Evolutionary conservation across 2,797 vertebrate genomes (phyloP).

Genomic region (Characodon lateralis): DNA sequence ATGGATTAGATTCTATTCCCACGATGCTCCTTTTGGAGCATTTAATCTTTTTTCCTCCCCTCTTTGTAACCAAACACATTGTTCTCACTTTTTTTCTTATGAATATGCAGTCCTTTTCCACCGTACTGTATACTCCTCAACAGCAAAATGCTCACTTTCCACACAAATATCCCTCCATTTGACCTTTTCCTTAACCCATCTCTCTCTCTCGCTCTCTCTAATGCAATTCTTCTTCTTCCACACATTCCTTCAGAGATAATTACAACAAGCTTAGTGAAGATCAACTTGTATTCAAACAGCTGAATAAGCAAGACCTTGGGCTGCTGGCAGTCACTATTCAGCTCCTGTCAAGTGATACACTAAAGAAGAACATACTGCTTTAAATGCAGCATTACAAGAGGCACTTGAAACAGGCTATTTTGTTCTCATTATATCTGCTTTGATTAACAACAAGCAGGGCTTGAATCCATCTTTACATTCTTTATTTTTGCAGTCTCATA

Average conservation of each 20-base stretch:
- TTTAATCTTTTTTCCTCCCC: conserved; percentile 11
- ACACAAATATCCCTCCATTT: conserved; percentile 32
- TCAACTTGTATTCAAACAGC: conserved; percentile 80
- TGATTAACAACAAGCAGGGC: conserved; percentile 12
- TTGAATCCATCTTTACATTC: conserved; percentile 19
- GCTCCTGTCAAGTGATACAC: conserved; percentile 53
- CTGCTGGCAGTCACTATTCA: conserved; percentile 68
- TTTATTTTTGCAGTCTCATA: conserved; percentile 15
- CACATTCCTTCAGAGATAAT: conserved; percentile 69
- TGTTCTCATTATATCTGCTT: conserved; percentile 1
- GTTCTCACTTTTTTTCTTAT: conserved; percentile 4
- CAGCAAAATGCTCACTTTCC: conserved; percentile 37
- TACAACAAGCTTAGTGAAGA: conserved; percentile 75
- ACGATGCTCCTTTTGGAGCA: conserved; percentile 1
- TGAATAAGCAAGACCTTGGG: conserved; percentile 70
- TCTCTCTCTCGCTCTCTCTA: conserved; percentile 30
- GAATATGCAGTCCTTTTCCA: conserved; percentile 16
- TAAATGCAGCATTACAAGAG: conserved; percentile 33
- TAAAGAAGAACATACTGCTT: conserved; percentile 48
- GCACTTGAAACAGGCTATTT: conserved; percentile 27
- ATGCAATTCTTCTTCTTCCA: conserved; percentile 11
- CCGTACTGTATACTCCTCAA: conserved; percentile 13
- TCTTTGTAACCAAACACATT: conserved; percentile 15
- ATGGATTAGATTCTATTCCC: neutral
- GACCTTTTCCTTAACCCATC: conserved; percentile 56